Conservation (phyloP, 1,140 invertebrate species). For the Dreissena polymorpha region DNA sequence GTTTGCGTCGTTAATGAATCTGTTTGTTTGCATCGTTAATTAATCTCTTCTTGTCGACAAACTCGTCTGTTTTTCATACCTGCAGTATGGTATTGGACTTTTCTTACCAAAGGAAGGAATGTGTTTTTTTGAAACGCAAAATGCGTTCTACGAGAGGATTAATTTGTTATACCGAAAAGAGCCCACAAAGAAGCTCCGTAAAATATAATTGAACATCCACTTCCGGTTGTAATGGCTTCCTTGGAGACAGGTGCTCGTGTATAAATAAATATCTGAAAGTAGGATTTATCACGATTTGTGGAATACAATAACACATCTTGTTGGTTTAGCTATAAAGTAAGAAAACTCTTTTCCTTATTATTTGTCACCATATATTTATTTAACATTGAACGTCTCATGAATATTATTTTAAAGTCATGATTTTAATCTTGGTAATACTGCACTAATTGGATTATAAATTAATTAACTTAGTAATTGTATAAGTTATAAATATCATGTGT, state of each 20-base stretch:
- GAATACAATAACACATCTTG: background rate
- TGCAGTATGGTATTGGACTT: no score
- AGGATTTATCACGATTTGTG: background rate
- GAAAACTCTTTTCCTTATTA: background rate
- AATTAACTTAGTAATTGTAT: background rate
- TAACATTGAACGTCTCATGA: background rate
- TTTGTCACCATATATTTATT: background rate
- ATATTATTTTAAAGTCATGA: background rate
- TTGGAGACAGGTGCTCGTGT: slow-evolving; percentile 63
- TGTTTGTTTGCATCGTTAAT: no score
- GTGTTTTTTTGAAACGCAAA: no score
- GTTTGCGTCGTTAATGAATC: no score
- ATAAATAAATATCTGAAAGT: slow-evolving; percentile 47
- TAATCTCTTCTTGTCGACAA: no score
- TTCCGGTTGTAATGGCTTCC: slow-evolving; percentile 64
- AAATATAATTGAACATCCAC: slow-evolving; percentile 9
- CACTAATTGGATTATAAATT: background rate
- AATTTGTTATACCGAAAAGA: no score
- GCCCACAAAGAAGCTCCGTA: background rate
- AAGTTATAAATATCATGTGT: no score
- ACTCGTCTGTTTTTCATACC: no score
- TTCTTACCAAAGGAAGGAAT: no score
- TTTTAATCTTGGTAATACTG: no score
- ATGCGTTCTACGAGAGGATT: no score
- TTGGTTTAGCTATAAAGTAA: slow-evolving; percentile 1